A percentile compares a stretch with the other conserved stretches of the same genome.
Evolutionary conservation across 2,888 invertebrate species (phyloP).

Genomic region (Eupithecia abbreviata): DNA sequence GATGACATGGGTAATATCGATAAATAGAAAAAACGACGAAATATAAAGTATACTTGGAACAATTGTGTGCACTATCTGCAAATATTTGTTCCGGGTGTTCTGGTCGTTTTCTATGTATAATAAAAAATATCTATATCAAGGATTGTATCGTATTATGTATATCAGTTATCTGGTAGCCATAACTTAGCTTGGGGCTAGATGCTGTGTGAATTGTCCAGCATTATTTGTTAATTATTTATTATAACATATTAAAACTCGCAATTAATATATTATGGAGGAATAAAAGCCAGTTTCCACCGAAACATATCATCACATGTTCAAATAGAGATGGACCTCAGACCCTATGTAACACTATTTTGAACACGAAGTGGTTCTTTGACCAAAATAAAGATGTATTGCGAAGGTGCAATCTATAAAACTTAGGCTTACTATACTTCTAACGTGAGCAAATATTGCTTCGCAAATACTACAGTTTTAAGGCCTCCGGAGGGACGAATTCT

Average conservation of each 20-base stretch:
- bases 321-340: neutral
- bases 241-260: neutral
- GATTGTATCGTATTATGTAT: too few relatives aligned
- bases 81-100: too few relatives aligned
- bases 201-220: too few relatives aligned
- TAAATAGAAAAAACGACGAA: neutral
- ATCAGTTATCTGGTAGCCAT: too few relatives aligned
- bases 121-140: too few relatives aligned
- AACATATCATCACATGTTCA: neutral
- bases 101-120: too few relatives aligned
- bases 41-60: neutral
- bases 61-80: too few relatives aligned
- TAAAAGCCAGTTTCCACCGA: neutral
- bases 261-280: neutral
- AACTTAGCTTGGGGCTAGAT: too few relatives aligned
- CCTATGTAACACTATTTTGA: neutral
- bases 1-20: neutral
- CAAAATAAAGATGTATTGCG: neutral
- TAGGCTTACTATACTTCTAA: neutral
- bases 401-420: neutral
- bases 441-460: neutral
- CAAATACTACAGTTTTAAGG: neutral
- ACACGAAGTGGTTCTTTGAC: neutral
- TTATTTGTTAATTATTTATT: too few relatives aligned
- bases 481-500: too few relatives aligned